Base-by-base conservation (phyloP, 1,140 invertebrate genomes). In the Philotrypesis tridentata region DNA sequence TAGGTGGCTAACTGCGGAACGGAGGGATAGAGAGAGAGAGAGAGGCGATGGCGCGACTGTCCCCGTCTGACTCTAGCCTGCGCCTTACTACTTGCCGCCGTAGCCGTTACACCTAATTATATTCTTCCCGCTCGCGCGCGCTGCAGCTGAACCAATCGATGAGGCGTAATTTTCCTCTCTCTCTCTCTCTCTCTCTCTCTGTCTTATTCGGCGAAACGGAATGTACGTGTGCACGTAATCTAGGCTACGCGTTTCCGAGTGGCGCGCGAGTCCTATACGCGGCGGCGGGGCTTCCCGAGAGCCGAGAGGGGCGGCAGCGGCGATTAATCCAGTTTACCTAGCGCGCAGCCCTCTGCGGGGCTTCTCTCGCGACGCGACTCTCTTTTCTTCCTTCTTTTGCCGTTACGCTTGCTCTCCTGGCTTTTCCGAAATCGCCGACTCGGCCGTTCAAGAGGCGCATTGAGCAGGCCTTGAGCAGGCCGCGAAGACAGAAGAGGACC, bases 271-370 rank as follows among this genome's bases (percentile, higher is more conserved):
- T 89, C 87, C 86, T 87, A 81, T n/a, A n/a, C n/a, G n/a, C n/a
- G n/a, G n/a, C n/a, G n/a, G n/a, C 87, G 88, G 85, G 90, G 91
- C 90, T 91, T 92, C 91, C 82, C 80, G 21, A 55, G 48, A 21
- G n/a, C n/a, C n/a, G n/a, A 14, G 48, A 55, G 84, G 87, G 84
- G 87, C 85, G 65, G 37, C 86, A 48, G 60, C 86, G 85, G 86
- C 88, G 87, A 92, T 92, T 91, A 92, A 91, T 92, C 90, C 89
- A 89, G 89, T 92, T 91, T 91, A 89, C 89, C 80, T 87, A 74
- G 21, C 84, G 89, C 88, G 89, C 88, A 91, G 87, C 89, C 88
- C 90, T 90, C n/a, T n/a, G n/a, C n/a, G 90, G 87, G 91, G 91
- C 89, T 92, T 92, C 91, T 86, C 87, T 86, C 89, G 89, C 89